phyloP scores from a whole-genome alignment of 2,888 invertebrate species.

The Dryobota labecula region DNA sequence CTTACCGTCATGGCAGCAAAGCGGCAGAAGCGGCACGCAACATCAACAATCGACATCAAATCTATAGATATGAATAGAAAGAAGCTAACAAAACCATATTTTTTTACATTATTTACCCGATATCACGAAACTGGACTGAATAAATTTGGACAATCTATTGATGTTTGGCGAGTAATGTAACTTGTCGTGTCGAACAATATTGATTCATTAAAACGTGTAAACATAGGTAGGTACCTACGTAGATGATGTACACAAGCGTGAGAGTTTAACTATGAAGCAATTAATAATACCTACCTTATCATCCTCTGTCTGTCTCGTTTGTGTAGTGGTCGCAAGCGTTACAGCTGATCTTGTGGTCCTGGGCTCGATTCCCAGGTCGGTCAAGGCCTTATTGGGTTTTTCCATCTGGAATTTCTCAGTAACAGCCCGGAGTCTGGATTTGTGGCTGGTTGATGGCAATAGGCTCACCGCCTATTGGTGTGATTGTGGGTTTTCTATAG shows the following conservation, averaged over 20 bases:
- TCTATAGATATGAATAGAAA: background rate
- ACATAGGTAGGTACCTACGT: background rate
- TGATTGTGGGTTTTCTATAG: too few species aligned
- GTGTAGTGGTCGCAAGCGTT: too few species aligned
- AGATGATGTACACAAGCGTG: constrained; percentile 22
- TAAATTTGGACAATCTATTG: constrained; percentile 43
- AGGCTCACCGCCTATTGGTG: background rate
- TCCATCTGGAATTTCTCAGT: too few species aligned
- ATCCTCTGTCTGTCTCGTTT: too few species aligned
- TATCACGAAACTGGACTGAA: constrained; percentile 9
- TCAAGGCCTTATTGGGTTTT: too few species aligned
- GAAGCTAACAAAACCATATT: background rate
- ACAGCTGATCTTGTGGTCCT: too few species aligned
- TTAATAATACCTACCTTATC: background rate
- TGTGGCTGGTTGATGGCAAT: background rate
- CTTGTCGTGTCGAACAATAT: constrained; percentile 28
- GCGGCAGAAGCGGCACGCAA: too few species aligned
- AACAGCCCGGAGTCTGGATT: background rate
- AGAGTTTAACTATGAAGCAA: constrained; percentile 8
- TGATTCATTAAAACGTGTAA: constrained; percentile 15
- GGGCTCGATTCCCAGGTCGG: too few species aligned
- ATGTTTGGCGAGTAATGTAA: constrained; percentile 34
- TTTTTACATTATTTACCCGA: background rate
- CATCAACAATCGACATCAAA: too few species aligned
- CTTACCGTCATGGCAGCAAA: too few species aligned